These are phyloP conservation scores for Nemotelus nigrinus DNA, from an alignment of 2,888 invertebrate species.

Conservation along the genomic window DNA sequence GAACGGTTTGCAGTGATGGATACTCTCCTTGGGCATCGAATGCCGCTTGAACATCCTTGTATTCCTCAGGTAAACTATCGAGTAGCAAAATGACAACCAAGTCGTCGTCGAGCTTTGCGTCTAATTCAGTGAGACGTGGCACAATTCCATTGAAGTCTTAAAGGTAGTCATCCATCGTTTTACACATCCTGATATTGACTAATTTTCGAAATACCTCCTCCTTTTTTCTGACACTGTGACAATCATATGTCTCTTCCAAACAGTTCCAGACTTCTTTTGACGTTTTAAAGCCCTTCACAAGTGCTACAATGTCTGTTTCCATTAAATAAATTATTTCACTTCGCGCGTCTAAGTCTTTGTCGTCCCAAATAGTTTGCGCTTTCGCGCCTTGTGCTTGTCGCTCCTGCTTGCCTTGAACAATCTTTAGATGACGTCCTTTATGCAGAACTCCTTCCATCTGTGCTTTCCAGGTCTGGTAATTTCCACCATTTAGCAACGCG, in stretches of 20 bases:
- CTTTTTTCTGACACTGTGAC: too few relatives aligned
- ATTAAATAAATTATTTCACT: conserved; percentile 34
- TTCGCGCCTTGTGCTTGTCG: background rate
- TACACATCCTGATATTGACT: too few relatives aligned
- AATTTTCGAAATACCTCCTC: too few relatives aligned
- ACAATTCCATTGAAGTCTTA: background rate
- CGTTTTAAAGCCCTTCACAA: conserved; percentile 33
- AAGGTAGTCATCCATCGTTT: background rate
- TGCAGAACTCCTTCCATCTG: background rate
- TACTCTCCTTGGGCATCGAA: background rate
- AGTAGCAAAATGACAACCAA: background rate
- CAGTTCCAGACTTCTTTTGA: background rate
- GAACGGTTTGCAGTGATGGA: background rate
- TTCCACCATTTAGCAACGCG: background rate
- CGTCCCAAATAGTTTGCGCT: background rate
- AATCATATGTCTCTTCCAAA: too few relatives aligned
- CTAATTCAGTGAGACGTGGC: background rate
- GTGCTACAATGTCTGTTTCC: conserved; percentile 41
- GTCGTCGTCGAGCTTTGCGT: background rate
- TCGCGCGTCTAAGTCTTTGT: background rate
- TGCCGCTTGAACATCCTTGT: conserved; percentile 9
- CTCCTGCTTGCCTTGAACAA: background rate
- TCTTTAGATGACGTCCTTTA: background rate
- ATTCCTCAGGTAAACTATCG: background rate
- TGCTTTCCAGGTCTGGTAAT: background rate